Evolutionary conservation across 2,797 vertebrate genomes (phyloP), one percentile per base, ranked within the genome.

Genomic region (Sebastes variabilis): DNA sequence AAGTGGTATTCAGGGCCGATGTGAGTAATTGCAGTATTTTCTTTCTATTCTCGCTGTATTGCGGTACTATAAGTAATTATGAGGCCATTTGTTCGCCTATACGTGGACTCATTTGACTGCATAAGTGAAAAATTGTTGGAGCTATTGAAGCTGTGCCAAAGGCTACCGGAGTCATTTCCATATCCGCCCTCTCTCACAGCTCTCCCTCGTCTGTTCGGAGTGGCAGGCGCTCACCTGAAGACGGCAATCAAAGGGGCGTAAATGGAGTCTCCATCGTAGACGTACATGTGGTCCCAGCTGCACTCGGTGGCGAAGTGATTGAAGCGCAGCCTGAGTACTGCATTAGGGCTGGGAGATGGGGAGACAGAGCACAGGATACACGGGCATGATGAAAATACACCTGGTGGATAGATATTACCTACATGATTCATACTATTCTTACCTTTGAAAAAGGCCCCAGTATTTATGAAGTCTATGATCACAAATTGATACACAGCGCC

Each of bases 211-310:
- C 69, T 20, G 6, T 55, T 77, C 86, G 79, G 67, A 81, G 27
- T 16, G 61, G 58, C 66, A 42, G 70, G 30, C 29, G 13, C 87
- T 86, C 93, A 98, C 97, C 98, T 99, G 94, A 99, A 99, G 46
- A 97, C 98, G 11, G 98, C 98, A 82, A 99, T 92, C 58, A 99
- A 89, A 10, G 97, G 97, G 79, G 98, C 96, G 8, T 99, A 99
- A 88, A 99, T 95, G 42, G 98, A 99, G 92, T 99, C 98, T 77
- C 98, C 98, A 1, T 99, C 98, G 14, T 98, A 99, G 55, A 99
- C 95, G 4, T 99, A 99, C 59, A 99, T 97, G 90, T 99, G 97
- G 94, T 99, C 98, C 98, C 98, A 99, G 87, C 97, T 99, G 96
- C 98, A 99, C 87, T 99, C 98, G 0, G 98, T 99, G 71, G 98